Conservation (phyloP, 2,797 vertebrate genomes). For the Poecilia gillii region DNA sequence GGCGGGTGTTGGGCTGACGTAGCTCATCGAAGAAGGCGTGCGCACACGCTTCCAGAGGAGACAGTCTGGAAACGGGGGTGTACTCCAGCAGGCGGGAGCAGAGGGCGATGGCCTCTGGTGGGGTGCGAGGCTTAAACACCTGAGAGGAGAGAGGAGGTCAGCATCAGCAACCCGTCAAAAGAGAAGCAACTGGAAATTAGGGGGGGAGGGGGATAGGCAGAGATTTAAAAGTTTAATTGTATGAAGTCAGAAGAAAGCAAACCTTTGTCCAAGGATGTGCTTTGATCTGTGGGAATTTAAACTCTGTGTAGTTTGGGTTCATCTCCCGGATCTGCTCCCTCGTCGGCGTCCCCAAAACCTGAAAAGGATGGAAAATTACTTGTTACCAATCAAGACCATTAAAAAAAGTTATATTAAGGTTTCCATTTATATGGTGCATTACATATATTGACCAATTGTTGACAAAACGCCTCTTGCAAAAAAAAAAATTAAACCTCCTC, state of each 20-base stretch:
- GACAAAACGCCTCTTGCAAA: neutral
- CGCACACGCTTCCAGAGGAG: constrained; percentile 91
- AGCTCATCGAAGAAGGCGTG: constrained; percentile 94
- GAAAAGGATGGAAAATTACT: constrained; percentile 7
- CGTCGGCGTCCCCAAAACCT: constrained; percentile 95
- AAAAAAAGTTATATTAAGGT: neutral
- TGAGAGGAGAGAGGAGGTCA: constrained; percentile 39
- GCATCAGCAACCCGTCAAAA: neutral
- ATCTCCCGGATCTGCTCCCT: constrained; percentile 96
- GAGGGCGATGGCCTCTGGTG: constrained; percentile 91
- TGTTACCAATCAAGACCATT: neutral
- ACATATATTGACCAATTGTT: neutral
- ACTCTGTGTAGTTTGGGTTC: constrained; percentile 98
- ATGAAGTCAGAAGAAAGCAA: neutral
- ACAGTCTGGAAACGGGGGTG: constrained; percentile 91
- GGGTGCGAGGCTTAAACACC: constrained; percentile 93
- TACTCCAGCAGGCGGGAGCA: constrained; percentile 94
- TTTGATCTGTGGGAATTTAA: constrained; percentile 97
- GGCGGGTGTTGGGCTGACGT: constrained; percentile 87
- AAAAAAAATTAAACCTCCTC: neutral
- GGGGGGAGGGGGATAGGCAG: neutral
- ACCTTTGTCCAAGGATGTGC: constrained; percentile 97
- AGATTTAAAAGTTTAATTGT: neutral
- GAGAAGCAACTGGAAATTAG: neutral
- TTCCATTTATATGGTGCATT: neutral